Percentiles rank a stretch among this genome's conserved stretches.
Evolutionary conservation across 2,888 invertebrate genomes (phyloP).

Genomic region (Augiades crinisus): DNA sequence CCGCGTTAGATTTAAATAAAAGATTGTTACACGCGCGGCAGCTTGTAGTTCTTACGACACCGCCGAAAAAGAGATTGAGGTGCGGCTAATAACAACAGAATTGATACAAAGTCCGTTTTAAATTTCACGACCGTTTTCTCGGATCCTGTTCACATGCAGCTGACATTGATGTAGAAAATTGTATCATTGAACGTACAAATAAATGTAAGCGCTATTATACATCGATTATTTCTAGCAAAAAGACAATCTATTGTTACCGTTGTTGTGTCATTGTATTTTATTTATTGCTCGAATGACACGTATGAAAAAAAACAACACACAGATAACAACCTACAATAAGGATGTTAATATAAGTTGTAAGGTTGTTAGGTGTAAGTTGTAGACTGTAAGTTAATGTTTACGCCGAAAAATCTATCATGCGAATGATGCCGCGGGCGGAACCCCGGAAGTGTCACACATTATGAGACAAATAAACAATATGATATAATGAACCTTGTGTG

Average conservation of each 20-base stretch:
- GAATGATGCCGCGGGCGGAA: no score
- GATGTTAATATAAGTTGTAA: no score
- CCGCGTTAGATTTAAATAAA: conserved; percentile 50
- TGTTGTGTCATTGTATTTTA: conserved; percentile 8
- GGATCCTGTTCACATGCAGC: conserved; percentile 7
- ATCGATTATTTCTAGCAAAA: conserved; percentile 26
- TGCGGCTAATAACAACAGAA: neutral
- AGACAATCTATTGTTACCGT: conserved; percentile 27
- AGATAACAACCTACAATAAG: no score
- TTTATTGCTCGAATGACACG: no score
- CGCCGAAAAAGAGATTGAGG: conserved; percentile 4
- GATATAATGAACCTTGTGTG: no score
- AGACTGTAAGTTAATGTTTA: no score
- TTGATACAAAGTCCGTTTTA: neutral
- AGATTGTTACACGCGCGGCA: conserved; percentile 40
- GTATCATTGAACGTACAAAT: neutral
- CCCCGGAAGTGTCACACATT: no score
- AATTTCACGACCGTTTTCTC: neutral
- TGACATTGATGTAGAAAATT: conserved; percentile 1
- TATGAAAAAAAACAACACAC: no score
- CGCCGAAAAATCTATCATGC: no score
- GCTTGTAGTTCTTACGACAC: conserved; percentile 39
- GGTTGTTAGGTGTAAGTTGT: no score
- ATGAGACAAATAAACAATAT: no score
- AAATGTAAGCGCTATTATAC: conserved; percentile 2